A percentile compares a stretch with the other conserved stretches of the same genome.
Evolutionary conservation across 2,797 vertebrate genomes (phyloP).

Genomic region (Gymnothorax javanicus): DNA sequence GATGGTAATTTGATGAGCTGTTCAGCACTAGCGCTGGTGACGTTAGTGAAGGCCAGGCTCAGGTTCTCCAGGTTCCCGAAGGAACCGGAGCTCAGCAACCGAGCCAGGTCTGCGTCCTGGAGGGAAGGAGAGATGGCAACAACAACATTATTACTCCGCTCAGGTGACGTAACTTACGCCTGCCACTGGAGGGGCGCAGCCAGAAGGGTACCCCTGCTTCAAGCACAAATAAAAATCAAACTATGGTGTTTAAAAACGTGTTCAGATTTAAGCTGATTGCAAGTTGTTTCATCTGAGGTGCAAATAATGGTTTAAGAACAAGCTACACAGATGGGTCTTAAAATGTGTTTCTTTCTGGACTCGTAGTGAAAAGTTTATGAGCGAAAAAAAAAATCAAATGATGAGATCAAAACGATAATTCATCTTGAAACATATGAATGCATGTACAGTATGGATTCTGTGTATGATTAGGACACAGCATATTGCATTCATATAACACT

Average conservation of each 20-base stretch:
- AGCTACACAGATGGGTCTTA: background rate
- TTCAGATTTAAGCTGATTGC: background rate
- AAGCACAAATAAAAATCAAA: background rate
- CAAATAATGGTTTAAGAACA: background rate
- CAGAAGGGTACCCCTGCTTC: background rate
- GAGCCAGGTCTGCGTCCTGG: slow-evolving; percentile 94
- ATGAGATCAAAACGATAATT: background rate
- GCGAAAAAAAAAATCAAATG: background rate
- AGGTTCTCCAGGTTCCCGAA: slow-evolving; percentile 99
- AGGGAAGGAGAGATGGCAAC: background rate
- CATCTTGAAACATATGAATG: background rate
- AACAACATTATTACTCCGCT: background rate
- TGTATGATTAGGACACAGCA: no score
- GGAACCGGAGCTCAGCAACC: slow-evolving; percentile 93
- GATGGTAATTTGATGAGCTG: slow-evolving; percentile 99
- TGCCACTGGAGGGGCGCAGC: background rate
- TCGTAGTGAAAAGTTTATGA: background rate
- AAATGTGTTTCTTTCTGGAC: background rate
- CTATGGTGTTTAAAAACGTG: background rate
- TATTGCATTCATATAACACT: background rate
- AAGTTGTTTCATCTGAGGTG: background rate
- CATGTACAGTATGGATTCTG: background rate
- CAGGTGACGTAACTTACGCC: background rate
- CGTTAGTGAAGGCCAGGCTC: slow-evolving; percentile 98
- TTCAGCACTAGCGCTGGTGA: slow-evolving; percentile 99